Conservation (phyloP, 1,140 invertebrate genomes). For the Anadara kagoshimensis region DNA sequence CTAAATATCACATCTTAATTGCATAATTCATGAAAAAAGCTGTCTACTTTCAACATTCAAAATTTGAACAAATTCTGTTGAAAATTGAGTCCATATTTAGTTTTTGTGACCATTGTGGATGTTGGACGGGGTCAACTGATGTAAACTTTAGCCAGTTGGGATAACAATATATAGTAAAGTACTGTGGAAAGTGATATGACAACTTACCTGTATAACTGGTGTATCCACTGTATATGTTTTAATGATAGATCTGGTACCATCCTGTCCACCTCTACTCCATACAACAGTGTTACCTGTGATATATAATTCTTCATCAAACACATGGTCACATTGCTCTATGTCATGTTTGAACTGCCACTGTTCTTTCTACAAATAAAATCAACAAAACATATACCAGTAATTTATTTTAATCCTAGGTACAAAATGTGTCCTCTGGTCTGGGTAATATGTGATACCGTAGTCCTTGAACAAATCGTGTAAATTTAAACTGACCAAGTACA, state of each 20-base stretch:
- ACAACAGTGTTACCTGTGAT: constrained; percentile 88
- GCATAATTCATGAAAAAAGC: too few relatives aligned
- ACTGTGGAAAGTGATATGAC: too few relatives aligned
- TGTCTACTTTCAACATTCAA: too few relatives aligned
- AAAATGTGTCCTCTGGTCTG: too few relatives aligned
- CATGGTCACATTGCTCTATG: constrained; percentile 22
- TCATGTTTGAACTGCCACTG: constrained; percentile 55
- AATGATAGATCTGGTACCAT: constrained; percentile 66
- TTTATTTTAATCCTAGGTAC: not conserved
- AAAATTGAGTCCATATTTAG: too few relatives aligned
- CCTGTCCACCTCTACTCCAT: constrained; percentile 78
- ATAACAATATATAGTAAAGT: too few relatives aligned
- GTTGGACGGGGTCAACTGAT: too few relatives aligned
- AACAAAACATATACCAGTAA: not conserved
- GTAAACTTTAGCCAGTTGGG: too few relatives aligned
- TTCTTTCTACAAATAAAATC: constrained; percentile 50
- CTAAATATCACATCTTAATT: too few relatives aligned
- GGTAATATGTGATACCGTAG: not conserved
- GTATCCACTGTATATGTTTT: constrained; percentile 86
- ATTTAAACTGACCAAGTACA: too few relatives aligned
- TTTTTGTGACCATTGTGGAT: too few relatives aligned
- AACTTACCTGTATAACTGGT: constrained; percentile 77
- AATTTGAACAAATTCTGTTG: too few relatives aligned
- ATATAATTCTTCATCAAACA: constrained; percentile 90
- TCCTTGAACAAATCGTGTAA: not conserved